A percentile compares a stretch with the other conserved stretches of the same genome.
phyloP scores from a whole-genome alignment of 2,797 vertebrate genomes.

The Peromyscus melanophrys region DNA sequence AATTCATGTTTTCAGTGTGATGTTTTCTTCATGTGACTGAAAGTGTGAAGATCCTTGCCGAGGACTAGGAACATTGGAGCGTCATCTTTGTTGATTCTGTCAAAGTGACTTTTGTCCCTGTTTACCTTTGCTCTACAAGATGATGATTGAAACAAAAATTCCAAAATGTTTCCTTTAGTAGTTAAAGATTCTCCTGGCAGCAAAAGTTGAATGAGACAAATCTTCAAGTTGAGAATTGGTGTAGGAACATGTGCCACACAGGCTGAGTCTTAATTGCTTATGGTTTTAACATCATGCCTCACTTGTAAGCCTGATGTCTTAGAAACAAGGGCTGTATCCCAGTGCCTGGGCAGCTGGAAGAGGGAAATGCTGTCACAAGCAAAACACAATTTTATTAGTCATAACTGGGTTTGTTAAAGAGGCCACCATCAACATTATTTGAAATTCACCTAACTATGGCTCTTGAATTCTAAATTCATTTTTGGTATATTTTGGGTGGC shows the following conservation, averaged over 20 bases:
- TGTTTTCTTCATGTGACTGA: conserved; percentile 61
- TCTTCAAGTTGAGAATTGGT: conserved; percentile 48
- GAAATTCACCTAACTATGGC: background rate
- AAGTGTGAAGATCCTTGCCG: background rate
- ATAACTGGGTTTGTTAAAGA: background rate
- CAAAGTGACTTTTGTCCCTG: conserved; percentile 12
- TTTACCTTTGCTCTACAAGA: conserved; percentile 42
- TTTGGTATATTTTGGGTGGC: background rate
- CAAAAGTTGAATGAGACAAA: conserved; percentile 27
- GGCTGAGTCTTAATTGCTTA: background rate
- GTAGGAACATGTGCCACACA: background rate
- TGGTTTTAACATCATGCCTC: background rate
- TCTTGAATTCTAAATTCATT: conserved; percentile 60
- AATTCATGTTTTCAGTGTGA: conserved; percentile 51
- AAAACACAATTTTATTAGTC: background rate
- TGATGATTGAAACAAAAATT: conserved; percentile 47
- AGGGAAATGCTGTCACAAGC: background rate
- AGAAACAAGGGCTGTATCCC: background rate
- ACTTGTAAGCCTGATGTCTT: background rate
- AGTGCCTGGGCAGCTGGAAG: background rate
- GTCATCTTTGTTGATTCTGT: conserved; percentile 45
- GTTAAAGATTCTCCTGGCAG: background rate
- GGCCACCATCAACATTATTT: background rate
- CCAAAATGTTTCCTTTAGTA: conserved; percentile 14
- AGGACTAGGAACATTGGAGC: background rate